Conservation (phyloP, 2,888 invertebrate genomes). For the Glyphotaelius pellucidus region DNA sequence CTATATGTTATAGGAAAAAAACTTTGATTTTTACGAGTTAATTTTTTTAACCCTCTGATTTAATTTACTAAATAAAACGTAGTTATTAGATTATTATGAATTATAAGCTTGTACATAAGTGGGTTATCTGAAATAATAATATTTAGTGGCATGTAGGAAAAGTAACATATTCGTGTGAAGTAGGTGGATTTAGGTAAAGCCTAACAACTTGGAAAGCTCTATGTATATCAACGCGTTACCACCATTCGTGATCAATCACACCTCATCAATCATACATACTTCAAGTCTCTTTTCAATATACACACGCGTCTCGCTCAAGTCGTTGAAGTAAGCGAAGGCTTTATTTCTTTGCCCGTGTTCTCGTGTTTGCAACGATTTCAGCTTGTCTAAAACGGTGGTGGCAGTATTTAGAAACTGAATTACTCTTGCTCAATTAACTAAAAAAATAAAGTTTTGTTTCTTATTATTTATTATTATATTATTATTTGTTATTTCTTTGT, state of each 20-base stretch:
- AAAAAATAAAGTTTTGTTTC: not conserved
- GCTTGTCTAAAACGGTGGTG: not conserved
- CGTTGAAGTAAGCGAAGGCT: not conserved
- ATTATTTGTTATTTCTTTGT: no score
- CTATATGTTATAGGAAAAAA: no score
- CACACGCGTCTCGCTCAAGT: not conserved
- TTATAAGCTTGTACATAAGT: no score
- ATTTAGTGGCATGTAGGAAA: no score
- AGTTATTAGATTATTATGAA: no score
- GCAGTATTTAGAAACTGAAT: not conserved
- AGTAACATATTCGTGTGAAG: no score
- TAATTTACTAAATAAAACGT: no score
- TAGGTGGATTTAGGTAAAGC: not conserved
- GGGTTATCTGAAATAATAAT: no score
- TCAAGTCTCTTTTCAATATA: not conserved
- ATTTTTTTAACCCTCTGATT: no score
- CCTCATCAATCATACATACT: not conserved
- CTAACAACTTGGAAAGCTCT: not conserved
- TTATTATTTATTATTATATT: no score
- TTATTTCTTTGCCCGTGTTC: not conserved
- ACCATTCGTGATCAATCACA: not conserved
- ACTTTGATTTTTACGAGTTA: no score
- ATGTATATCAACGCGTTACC: not conserved
- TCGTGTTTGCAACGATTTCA: not conserved
- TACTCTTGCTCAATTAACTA: not conserved